phyloP scores from a whole-genome alignment of 2,888 invertebrate species.

The Chouioia cunea region DNA sequence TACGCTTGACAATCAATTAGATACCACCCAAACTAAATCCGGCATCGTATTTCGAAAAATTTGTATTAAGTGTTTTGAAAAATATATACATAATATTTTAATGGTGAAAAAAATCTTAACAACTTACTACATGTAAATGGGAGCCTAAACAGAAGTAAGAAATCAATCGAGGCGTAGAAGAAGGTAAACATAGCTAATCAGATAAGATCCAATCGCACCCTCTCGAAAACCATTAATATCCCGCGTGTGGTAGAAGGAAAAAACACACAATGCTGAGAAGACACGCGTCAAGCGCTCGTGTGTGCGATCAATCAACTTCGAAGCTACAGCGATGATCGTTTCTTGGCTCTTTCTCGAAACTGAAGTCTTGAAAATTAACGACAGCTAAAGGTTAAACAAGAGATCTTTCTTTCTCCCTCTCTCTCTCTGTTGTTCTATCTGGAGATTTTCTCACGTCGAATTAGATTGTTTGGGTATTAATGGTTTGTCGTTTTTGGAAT shows the following conservation, averaged over 20 bases:
- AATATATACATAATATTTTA: too few species aligned
- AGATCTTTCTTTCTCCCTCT: constrained; percentile 3
- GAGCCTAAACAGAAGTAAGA: constrained; percentile 25
- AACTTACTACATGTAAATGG: constrained; percentile 12
- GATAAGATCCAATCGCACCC: constrained; percentile 55
- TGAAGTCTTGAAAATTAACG: constrained; percentile 35
- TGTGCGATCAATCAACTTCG: constrained; percentile 38
- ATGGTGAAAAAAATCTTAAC: not conserved
- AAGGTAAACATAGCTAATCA: constrained; percentile 52
- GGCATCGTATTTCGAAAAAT: too few species aligned
- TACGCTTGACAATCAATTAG: too few species aligned
- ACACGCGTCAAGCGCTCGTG: constrained; percentile 26
- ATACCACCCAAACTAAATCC: too few species aligned
- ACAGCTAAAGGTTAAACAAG: constrained; percentile 25
- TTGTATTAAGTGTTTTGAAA: too few species aligned
- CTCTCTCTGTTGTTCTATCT: too few species aligned
- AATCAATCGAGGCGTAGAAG: constrained; percentile 38
- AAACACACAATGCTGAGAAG: constrained; percentile 30
- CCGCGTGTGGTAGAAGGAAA: not conserved
- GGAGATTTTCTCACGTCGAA: constrained; percentile 33
- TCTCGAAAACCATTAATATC: constrained; percentile 42
- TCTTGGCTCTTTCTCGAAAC: constrained; percentile 29
- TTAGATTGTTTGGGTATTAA: not conserved
- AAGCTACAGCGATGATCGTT: constrained; percentile 26
- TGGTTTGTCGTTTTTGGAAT: constrained; percentile 2